Evolutionary conservation across 2,113 vertebrate species (phyloP).

Genomic region (Bujurquina vittata): DNA sequence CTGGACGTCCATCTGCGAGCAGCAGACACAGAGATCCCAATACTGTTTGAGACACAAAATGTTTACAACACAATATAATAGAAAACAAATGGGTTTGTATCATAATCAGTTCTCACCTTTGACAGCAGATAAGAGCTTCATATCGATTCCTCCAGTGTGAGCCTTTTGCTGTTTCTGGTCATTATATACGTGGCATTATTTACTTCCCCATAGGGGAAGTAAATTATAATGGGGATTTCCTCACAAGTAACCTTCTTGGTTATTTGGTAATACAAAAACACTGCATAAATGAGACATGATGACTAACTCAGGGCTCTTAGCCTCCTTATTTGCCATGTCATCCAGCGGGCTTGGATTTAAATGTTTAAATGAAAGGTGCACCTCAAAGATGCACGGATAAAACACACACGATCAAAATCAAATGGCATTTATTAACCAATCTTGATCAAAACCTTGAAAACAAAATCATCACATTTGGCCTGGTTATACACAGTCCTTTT

Average conservation of each 20-base stretch:
- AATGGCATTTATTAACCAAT: constrained; percentile 61
- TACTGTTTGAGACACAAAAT: constrained; percentile 21
- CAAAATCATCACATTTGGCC: constrained; percentile 15
- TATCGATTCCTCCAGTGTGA: constrained; percentile 3
- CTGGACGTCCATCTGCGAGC: constrained; percentile 48
- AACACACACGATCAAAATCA: constrained; percentile 16
- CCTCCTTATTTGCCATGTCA: background rate
- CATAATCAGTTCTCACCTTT: constrained; percentile 50
- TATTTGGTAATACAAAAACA: background rate
- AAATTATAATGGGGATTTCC: constrained; percentile 30
- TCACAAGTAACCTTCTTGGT: background rate
- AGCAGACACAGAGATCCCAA: constrained; percentile 52
- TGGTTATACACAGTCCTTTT: constrained; percentile 14
- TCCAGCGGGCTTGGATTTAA: background rate
- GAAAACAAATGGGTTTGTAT: background rate
- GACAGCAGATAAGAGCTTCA: constrained; percentile 48
- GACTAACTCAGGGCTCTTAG: background rate
- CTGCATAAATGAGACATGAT: background rate
- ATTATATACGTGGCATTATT: background rate
- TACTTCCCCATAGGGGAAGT: constrained; percentile 53
- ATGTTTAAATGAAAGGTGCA: background rate
- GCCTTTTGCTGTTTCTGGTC: background rate
- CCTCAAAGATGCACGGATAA: background rate
- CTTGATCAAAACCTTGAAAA: constrained; percentile 44
- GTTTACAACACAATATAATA: background rate